Evolutionary conservation across 2,888 invertebrate genomes (phyloP).

Genomic region (Hartigia nigra): DNA sequence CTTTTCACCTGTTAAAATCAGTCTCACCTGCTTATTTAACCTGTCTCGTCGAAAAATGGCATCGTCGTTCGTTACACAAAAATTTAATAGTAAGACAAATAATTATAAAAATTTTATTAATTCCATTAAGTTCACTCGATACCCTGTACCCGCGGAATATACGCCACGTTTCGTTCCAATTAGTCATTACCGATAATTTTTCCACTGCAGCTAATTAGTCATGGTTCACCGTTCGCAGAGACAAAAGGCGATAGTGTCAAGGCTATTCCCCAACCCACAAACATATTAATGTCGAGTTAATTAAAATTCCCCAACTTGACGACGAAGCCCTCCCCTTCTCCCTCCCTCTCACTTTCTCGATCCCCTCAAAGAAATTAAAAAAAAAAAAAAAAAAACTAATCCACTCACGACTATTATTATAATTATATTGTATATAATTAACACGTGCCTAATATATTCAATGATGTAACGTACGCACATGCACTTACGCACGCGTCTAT

Average conservation of each 20-base stretch:
- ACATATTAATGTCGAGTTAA: neutral
- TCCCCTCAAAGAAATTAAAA: neutral
- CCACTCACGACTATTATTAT: neutral
- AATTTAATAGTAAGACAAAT: neutral
- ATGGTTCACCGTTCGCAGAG: slow-evolving; percentile 31
- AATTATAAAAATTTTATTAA: neutral
- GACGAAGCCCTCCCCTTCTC: neutral
- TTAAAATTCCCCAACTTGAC: neutral
- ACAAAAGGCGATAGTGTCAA: slow-evolving; percentile 34
- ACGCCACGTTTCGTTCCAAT: neutral
- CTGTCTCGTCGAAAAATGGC: neutral
- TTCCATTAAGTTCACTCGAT: too few species aligned
- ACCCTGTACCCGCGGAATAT: neutral
- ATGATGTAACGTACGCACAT: neutral
- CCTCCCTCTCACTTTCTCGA: too few species aligned
- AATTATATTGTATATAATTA: neutral
- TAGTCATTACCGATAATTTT: slow-evolving; percentile 8
- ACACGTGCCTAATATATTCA: neutral
- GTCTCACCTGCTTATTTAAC: neutral
- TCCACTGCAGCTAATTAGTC: slow-evolving; percentile 40
- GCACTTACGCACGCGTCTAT: neutral
- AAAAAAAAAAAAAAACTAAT: neutral
- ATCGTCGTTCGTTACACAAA: neutral
- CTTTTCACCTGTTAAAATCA: neutral
- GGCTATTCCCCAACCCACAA: slow-evolving; percentile 15